Base-by-base conservation (phyloP, 2,113 vertebrate species). In the Girardinichthys multiradiatus region DNA sequence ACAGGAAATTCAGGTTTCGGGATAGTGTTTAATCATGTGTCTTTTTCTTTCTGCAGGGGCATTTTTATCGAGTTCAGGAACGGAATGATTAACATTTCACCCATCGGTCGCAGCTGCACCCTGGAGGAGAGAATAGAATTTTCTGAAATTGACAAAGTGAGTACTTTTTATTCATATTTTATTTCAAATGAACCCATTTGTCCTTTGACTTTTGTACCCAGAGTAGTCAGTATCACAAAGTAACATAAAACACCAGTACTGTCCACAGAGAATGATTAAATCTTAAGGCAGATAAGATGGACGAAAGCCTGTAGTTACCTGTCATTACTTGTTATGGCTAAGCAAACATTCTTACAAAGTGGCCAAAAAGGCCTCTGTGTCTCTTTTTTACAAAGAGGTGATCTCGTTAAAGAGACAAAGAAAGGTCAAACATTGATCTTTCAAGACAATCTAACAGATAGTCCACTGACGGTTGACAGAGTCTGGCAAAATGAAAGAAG, bases 61-160 rank as follows among this genome's bases (percentile, higher is more conserved):
- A 99, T 97, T 1, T 99, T 99, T 88, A 99, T 99, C 0, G 98
- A 99, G 92, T 99, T 99, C 91, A 96, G 97, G 80, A 99, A 96
- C 0, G 98, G 98, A 45, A 98, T 97, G 96, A 81, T 99, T 73
- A 99, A 99, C 91, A 94, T 99, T 87, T 99, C 96, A 0, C 98
- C 97, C 59, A 95, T 99, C 0, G 98, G 98, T 19, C 95, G 98
- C n/a, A 99, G 96, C 94, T 99, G 98, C 91, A 96, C 95, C 0
- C 92, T 87, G 0, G 98, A 98, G 73, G 98, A 99, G 81, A 86
- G 98, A 14, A 95, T 98, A 0, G 98, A 99, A 77, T 99, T 99
- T 92, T 97, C 96, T 0, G 96, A 98, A 84, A 94, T 99, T 37
- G 98, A 99, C 93, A 98, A 99, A 96, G 98, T 98, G 88, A 81